Conservation (phyloP, 2,113 vertebrate genomes). For the Vanacampus margaritifer region DNA sequence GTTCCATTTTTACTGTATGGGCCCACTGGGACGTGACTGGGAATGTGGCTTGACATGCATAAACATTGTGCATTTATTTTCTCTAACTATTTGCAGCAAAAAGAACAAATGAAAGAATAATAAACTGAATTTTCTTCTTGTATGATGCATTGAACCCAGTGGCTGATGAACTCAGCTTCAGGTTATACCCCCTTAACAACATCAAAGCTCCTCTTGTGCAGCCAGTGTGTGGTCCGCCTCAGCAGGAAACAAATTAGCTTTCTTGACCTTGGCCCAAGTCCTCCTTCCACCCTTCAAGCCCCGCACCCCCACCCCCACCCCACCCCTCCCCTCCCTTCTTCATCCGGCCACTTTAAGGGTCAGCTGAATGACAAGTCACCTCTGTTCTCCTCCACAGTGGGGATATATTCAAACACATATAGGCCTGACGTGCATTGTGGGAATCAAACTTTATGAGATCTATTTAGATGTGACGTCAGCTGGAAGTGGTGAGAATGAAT, state of each 20-base stretch:
- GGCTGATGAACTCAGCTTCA: conserved; percentile 56
- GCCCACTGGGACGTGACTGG: background rate
- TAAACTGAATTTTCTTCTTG: background rate
- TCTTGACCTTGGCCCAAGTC: conserved; percentile 77
- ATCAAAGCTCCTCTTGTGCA: conserved; percentile 67
- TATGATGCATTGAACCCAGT: conserved; percentile 16
- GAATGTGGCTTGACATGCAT: background rate
- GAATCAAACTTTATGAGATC: conserved; percentile 38
- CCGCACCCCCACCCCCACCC: conserved; percentile 23
- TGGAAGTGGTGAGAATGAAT: conserved; percentile 40
- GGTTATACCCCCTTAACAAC: conserved; percentile 56
- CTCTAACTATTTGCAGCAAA: background rate
- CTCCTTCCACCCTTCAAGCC: conserved; percentile 50
- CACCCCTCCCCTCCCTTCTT: conserved; percentile 43
- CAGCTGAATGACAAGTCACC: conserved; percentile 63
- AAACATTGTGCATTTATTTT: background rate
- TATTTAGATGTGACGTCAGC: conserved; percentile 27
- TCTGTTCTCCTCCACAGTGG: conserved; percentile 51
- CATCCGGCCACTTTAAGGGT: conserved; percentile 72
- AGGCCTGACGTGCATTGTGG: conserved; percentile 29
- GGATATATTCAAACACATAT: conserved; percentile 46
- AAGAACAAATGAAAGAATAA: conserved; percentile 7
- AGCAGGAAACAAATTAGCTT: conserved; percentile 78
- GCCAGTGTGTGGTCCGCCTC: conserved; percentile 74
- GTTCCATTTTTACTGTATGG: background rate